Conservation (phyloP, 1,140 invertebrate species). For the Atta colombica region DNA sequence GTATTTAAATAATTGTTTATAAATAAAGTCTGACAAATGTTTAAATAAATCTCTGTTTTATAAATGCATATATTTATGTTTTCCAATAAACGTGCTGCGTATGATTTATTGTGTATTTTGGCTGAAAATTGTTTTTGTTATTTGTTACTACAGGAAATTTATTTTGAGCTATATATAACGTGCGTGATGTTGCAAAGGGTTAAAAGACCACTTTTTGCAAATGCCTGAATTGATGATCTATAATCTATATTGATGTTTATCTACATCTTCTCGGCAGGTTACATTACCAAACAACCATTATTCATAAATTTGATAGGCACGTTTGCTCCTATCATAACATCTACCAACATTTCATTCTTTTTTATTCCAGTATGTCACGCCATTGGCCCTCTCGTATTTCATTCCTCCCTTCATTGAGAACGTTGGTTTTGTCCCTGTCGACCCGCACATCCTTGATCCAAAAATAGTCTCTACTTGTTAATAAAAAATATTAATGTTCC, state of each 20-base stretch:
- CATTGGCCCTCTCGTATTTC: slow-evolving; percentile 42
- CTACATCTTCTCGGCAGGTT: slow-evolving; percentile 37
- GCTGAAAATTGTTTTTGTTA: slow-evolving; percentile 36
- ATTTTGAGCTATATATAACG: slow-evolving; percentile 15
- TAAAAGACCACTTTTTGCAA: slow-evolving; percentile 39
- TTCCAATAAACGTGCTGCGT: not conserved
- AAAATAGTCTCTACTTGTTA: slow-evolving; percentile 36
- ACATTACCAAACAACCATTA: slow-evolving; percentile 60
- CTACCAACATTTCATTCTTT: slow-evolving; percentile 39
- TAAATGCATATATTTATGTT: slow-evolving; percentile 26
- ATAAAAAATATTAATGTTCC: slow-evolving; percentile 32
- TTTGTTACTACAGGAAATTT: slow-evolving; percentile 45
- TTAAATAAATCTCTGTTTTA: slow-evolving; percentile 48
- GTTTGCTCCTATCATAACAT: slow-evolving; percentile 39
- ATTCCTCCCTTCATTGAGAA: slow-evolving; percentile 45
- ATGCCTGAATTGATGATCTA: slow-evolving; percentile 52
- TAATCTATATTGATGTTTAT: slow-evolving; percentile 58
- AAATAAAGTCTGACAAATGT: slow-evolving; percentile 33
- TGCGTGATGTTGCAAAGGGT: slow-evolving; percentile 27
- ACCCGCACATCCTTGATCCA: not conserved
- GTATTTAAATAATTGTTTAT: slow-evolving; percentile 42
- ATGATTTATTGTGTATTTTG: slow-evolving; percentile 43
- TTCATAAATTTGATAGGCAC: slow-evolving; percentile 52
- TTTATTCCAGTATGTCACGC: not conserved
- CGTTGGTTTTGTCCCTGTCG: slow-evolving; percentile 45